Conservation (phyloP, 2,888 invertebrate species). For the Thymelicus acteon region DNA sequence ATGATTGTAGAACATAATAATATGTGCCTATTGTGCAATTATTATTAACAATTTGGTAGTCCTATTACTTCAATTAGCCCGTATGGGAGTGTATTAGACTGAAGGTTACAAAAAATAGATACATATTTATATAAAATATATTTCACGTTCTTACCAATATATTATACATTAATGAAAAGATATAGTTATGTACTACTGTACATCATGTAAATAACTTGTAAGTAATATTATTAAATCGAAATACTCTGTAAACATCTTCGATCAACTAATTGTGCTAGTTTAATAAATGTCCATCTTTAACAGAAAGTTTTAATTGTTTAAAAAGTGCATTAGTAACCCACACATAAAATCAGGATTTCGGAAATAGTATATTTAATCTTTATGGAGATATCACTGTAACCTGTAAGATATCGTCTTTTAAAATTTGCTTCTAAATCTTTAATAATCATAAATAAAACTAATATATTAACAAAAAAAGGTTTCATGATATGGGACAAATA, state of each 20-base stretch:
- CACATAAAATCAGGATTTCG: too few relatives aligned
- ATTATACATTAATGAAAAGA: conserved; percentile 18
- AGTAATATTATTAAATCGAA: neutral
- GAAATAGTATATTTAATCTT: too few relatives aligned
- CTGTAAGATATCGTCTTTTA: too few relatives aligned
- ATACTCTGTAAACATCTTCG: neutral
- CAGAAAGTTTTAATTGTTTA: too few relatives aligned
- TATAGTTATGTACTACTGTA: conserved; percentile 3
- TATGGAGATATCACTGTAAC: too few relatives aligned
- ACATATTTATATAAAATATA: conserved; percentile 8
- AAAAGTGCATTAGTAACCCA: too few relatives aligned
- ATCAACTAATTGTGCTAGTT: neutral
- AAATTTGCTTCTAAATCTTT: too few relatives aligned
- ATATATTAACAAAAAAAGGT: too few relatives aligned
- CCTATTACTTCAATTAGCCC: neutral
- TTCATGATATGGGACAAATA: neutral
- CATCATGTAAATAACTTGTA: conserved; percentile 3
- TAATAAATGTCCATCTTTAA: too few relatives aligned
- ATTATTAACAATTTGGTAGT: neutral
- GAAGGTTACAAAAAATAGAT: conserved; percentile 1
- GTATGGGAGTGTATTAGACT: neutral
- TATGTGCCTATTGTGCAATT: too few relatives aligned
- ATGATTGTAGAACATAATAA: too few relatives aligned
- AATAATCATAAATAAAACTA: too few relatives aligned
- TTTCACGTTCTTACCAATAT: conserved; percentile 4